These are phyloP conservation scores for Bombus breviceps DNA, from an alignment of 1,140 invertebrate genomes.

Conservation along the genomic window DNA sequence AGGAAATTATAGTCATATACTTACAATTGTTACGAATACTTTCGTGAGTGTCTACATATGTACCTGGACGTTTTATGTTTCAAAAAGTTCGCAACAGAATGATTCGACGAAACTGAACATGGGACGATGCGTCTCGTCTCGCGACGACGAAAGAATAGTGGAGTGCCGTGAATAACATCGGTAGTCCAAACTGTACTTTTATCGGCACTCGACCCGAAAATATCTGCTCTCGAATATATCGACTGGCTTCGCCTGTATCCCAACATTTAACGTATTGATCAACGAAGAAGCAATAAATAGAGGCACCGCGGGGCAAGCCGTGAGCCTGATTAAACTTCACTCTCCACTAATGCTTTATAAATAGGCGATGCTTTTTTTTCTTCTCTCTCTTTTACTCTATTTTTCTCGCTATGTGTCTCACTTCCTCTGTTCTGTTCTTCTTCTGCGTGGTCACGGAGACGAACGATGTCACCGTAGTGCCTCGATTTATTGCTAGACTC, in stretches of 20 bases:
- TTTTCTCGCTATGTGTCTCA: not conserved
- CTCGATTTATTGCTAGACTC: not conserved
- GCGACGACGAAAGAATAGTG: not conserved
- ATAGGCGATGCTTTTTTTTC: slow-evolving; percentile 64
- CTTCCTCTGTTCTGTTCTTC: not conserved
- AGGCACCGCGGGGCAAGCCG: slow-evolving; percentile 48
- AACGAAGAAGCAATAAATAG: slow-evolving; percentile 68
- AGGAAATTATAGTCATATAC: no score
- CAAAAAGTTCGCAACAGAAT: not conserved
- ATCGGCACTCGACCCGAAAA: slow-evolving; percentile 58
- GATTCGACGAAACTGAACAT: not conserved
- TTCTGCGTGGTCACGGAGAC: not conserved
- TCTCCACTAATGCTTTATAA: slow-evolving; percentile 75
- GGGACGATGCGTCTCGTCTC: not conserved
- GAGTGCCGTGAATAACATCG: slow-evolving; percentile 43
- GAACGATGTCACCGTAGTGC: slow-evolving; percentile 1
- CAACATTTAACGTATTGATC: slow-evolving; percentile 72
- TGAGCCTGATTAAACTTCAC: slow-evolving; percentile 75
- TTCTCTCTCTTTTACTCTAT: slow-evolving; percentile 4
- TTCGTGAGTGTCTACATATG: not conserved
- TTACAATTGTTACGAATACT: not conserved
- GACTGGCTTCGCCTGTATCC: slow-evolving; percentile 47
- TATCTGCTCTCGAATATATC: slow-evolving; percentile 34
- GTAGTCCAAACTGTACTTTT: slow-evolving; percentile 33
- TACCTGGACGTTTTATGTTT: not conserved